Base-by-base conservation (phyloP, 2,888 invertebrate genomes). In the Tuberolachnus salignus region DNA sequence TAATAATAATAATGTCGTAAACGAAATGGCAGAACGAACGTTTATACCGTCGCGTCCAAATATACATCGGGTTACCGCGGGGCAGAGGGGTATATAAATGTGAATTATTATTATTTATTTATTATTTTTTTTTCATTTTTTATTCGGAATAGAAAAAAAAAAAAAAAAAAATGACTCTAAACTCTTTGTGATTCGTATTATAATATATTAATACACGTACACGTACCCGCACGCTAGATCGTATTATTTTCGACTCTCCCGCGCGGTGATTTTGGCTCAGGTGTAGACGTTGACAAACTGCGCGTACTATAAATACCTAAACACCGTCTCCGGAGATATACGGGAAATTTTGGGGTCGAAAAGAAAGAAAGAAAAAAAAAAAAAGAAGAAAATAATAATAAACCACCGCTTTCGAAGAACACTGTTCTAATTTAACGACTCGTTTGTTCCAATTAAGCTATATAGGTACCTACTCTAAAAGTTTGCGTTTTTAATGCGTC, bases 281-380 rank as follows among this genome's bases (percentile, higher is more conserved):
- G 78, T 78, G 78, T 69, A 69, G 78, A 78, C 78, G n/a, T 69
- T 78, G 78, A 78, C 67, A 69, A 69, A 78, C 78, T 78, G 59
- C 67, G 59, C 23, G 34, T 46, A 69, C 78, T 78, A 67, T 69
- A 78, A 78, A 78, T 78, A 78, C 57, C 57, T 26, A 11, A 26
- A 55, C 53, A 74, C n/a, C n/a, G n/a, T n/a, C n/a, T n/a, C n/a
- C n/a, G n/a, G n/a, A n/a, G n/a, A n/a, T n/a, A n/a, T n/a, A n/a
- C 59, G 42, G 34, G 34, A 67, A 78, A 67, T 34, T 78, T 78
- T 59, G 67, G 78, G 51, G 67, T 78, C 46, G 57, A 75, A 75
- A 66, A 66, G 6, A 55, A 75, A 16, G 57, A n/a, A n/a, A n/a
- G n/a, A n/a, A n/a, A n/a, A n/a, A n/a, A n/a, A n/a, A n/a, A n/a